Base-by-base conservation (phyloP, 2,888 invertebrate genomes). In the Torymus texanus region DNA sequence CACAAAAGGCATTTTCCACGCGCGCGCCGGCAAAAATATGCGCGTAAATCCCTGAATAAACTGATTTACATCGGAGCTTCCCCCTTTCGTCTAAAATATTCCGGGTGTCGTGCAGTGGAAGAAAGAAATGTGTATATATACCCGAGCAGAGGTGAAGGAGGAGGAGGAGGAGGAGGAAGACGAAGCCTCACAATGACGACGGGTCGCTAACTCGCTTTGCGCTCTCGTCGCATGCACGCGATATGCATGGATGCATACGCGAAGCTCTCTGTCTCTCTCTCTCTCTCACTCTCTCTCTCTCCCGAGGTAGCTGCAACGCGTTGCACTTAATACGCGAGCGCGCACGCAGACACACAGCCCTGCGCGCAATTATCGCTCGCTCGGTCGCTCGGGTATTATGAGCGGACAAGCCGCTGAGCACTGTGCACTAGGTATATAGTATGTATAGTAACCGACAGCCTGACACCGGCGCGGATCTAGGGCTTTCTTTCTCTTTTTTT, bases 51-150 rank as follows among this genome's bases (percentile, higher is more conserved):
- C 63, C 61, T 56, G 72, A 61, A 21, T 21, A 21, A 56, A 67
- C 72, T 73, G 73, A 73, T 73, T 78, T 73, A 62, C 73, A 78
- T 73, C 50, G 13, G 58, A 56, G 56, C 24, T 13, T 41, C n/a
- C 50, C 24, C 18, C 24, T 12, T 50, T 67, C 59, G 66, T 68
- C 68, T 75, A 68, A 75, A 62, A 68, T 75, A 75, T 67, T 75
- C 68, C 67, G 53, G 41, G 41, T 41, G 8, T 5, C 29, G 29
- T 2, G 21, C 21, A 21, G 21, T 0, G 2, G 14, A 41, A 55
- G 13, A 51, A 16, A 11, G 18, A 70, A 41, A 58, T 41, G 41
- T 41, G 41, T 4, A 41, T 29, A 29, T 41, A 41, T 21, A 21
- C 21, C 1, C 21, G 70, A 58, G 16, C n/a, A n/a, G n/a, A n/a